These are phyloP conservation scores for Ciconia stormi DNA, from an alignment of 2,113 vertebrate species.

Conservation along the genomic window DNA sequence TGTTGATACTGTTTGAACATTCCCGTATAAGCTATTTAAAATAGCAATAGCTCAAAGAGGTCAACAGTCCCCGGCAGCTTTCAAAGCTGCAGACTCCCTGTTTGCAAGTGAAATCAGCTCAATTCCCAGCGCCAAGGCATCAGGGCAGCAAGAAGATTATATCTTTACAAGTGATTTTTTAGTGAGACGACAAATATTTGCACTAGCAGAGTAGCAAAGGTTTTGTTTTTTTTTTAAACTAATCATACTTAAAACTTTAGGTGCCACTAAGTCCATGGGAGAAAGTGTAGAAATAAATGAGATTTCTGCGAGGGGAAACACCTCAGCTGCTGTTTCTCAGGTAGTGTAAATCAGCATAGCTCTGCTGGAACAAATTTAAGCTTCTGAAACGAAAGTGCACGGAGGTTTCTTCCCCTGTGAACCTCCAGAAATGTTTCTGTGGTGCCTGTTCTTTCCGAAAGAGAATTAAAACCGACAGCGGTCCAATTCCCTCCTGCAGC, in stretches of 20 bases:
- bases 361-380: neutral
- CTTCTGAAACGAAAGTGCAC: neutral
- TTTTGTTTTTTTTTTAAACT: rapidly evolving
- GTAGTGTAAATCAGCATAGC: neutral
- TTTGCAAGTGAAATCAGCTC: rapidly evolving
- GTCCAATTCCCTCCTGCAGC: neutral
- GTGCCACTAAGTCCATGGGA: rapidly evolving
- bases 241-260: neutral
- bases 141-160: rapidly evolving
- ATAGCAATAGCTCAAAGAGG: neutral
- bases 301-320: neutral
- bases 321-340: neutral
- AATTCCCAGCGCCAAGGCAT: rapidly evolving
- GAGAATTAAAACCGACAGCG: rapidly evolving
- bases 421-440: neutral
- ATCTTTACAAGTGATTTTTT: rapidly evolving
- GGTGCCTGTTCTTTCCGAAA: no score
- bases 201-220: neutral
- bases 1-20: neutral
- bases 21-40: neutral
- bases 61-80: rapidly evolving
- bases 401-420: neutral
- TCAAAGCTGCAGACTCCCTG: neutral
- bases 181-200: neutral
- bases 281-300: neutral